Conservation (phyloP, 2,797 vertebrate species). For the Peromyscus eremicus region DNA sequence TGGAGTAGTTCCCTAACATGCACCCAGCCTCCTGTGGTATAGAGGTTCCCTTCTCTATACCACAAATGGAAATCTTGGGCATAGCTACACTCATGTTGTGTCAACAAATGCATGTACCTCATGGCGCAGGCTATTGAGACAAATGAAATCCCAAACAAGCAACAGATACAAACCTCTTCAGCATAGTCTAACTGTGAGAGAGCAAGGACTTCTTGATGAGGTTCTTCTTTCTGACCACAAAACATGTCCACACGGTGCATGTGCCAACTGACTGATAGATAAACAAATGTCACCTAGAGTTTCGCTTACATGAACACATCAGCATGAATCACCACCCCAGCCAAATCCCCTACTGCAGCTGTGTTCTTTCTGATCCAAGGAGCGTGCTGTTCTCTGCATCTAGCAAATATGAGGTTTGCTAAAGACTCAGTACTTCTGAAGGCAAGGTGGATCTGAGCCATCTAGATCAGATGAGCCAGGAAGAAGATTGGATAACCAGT, state of each 20-base stretch:
- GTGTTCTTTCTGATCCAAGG: not conserved
- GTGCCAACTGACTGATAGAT: not conserved
- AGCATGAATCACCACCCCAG: not conserved
- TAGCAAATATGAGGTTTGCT: not conserved
- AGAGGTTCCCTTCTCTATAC: not conserved
- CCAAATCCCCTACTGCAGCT: fast-evolving
- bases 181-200: fast-evolving
- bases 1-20: not conserved
- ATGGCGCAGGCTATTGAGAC: not conserved
- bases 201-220: not conserved
- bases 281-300: not conserved
- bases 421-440: not conserved
- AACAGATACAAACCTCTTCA: not conserved
- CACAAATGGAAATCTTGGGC: not conserved
- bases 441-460: not conserved
- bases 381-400: not conserved
- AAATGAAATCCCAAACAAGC: not conserved
- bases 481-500: not conserved
- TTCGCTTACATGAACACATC: not conserved
- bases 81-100: too few relatives aligned
- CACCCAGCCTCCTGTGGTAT: too few relatives aligned
- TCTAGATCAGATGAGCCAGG: not conserved
- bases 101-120: not conserved
- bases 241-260: not conserved
- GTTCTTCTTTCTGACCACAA: not conserved